phyloP scores from a whole-genome alignment of 2,113 vertebrate species.

The Plestiodon gilberti region DNA sequence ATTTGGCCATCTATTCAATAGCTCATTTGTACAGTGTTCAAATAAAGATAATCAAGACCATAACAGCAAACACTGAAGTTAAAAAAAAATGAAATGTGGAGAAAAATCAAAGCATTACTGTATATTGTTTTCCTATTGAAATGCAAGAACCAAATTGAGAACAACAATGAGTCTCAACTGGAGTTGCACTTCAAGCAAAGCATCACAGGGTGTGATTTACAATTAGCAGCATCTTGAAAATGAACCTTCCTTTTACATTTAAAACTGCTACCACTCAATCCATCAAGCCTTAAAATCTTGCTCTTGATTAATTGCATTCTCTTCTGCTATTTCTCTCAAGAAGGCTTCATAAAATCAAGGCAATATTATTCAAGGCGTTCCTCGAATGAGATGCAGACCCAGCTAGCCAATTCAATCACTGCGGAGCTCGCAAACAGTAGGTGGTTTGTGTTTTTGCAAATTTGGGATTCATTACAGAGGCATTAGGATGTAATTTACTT shows the following conservation, averaged over 20 bases:
- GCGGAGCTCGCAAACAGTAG: not conserved
- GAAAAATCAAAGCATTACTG: conserved; percentile 56
- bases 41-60: conserved; percentile 48
- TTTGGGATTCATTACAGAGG: not conserved
- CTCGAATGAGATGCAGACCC: not conserved
- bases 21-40: conserved; percentile 42
- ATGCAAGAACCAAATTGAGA: conserved; percentile 59
- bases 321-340: not conserved
- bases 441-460: not conserved
- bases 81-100: conserved; percentile 61
- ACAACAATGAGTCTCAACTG: conserved; percentile 61
- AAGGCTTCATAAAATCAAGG: conserved; percentile 34
- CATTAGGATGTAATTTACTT: fast-evolving
- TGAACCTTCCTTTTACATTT: conserved; percentile 58
- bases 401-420: not conserved
- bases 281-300: conserved; percentile 62
- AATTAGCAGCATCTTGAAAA: conserved; percentile 67
- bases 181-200: conserved; percentile 51
- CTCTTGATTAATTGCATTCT: conserved; percentile 61
- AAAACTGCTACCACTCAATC: conserved; percentile 54
- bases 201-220: conserved; percentile 64
- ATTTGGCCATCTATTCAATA: conserved; percentile 53
- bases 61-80: conserved; percentile 58
- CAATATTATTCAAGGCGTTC: not conserved
- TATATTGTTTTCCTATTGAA: conserved; percentile 59